Base-by-base conservation (phyloP, 2,113 vertebrate species). In the Todiramphus chloris region DNA sequence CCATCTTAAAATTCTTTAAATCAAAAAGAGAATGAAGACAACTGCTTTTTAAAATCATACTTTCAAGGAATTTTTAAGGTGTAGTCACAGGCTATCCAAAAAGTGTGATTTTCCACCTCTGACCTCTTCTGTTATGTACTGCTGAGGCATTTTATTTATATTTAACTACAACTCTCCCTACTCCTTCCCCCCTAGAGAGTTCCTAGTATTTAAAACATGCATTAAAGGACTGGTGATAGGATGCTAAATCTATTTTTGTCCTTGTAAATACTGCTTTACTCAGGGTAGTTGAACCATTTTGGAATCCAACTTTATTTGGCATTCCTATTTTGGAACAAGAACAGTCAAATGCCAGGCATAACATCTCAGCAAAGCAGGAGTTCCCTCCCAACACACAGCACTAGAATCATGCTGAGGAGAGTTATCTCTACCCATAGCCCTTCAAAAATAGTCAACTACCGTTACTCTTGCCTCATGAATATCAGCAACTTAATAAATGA, bases 151-250 rank as follows among this genome's bases (percentile, higher is more conserved):
- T 93, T 94, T 92, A 94, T 91, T 89, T 92, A 90, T 68, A 66
- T 15, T 50, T 58, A 92, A 44, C 72, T 67, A 55, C 63, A 94
- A 74, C 30, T n/a, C 64, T 87, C 60, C 69, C 51, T n/a, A 48
- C 10, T 81, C 62, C 44, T 86, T 86, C n/a, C 28, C 20, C 19
- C n/a, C 37, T 33, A 21, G 89, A 66, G 73, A 66, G 77, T 66
- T 93, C 48, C 69, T 79, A 93, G 41, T 58, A 95, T 96, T 94
- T 93, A 90, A 95, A 96, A 94, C 25, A 90, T 35, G 66, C 67
- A 43, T 58, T 73, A 90, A 93, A 89, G 67, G 66, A 55, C 50
- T 89, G 35, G n/a, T 60, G 51, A 80, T 72, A 80, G 3, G 41
- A 80, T 64, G 46, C 50, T 89, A 74, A 59, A 87, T 74, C 67